phyloP scores from a whole-genome alignment of 2,888 invertebrate genomes.

The Drosophila lutescens region DNA sequence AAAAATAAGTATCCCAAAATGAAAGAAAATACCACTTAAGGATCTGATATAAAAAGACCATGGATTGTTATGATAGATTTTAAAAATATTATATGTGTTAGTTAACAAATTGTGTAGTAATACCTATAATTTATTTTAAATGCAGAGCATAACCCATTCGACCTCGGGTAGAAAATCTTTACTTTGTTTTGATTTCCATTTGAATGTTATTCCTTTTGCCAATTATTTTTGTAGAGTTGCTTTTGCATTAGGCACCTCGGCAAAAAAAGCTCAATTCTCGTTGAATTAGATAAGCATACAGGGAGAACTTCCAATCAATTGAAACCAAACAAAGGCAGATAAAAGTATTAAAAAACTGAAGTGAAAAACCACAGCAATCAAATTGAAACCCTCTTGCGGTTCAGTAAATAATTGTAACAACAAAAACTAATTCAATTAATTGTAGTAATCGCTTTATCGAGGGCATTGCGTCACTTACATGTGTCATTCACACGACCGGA shows the following conservation, averaged over 20 bases:
- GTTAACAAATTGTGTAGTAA: too few species aligned
- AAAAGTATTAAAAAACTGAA: constrained; percentile 28
- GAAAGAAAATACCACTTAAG: too few species aligned
- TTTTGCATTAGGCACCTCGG: constrained; percentile 34
- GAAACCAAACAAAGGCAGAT: constrained; percentile 42
- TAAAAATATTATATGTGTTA: too few species aligned
- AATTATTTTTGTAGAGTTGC: constrained; percentile 45
- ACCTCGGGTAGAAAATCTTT: neutral
- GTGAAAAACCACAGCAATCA: constrained; percentile 23
- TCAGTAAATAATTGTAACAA: constrained; percentile 48
- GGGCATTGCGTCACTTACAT: constrained; percentile 59
- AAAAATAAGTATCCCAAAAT: neutral
- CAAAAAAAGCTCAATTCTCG: constrained; percentile 34
- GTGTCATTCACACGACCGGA: constrained; percentile 45
- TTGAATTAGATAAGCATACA: constrained; percentile 61
- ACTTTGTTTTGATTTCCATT: constrained; percentile 50
- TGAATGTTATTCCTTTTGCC: constrained; percentile 45
- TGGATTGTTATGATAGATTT: too few species aligned
- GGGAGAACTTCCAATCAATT: constrained; percentile 47
- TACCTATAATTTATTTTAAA: too few species aligned
- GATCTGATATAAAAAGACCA: too few species aligned
- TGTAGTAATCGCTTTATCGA: constrained; percentile 31
- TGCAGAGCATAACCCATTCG: constrained; percentile 16
- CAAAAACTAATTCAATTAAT: constrained; percentile 37
- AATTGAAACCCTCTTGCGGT: constrained; percentile 43